Conservation (phyloP, 1,140 invertebrate genomes). For the Brachionus plicatilis region DNA sequence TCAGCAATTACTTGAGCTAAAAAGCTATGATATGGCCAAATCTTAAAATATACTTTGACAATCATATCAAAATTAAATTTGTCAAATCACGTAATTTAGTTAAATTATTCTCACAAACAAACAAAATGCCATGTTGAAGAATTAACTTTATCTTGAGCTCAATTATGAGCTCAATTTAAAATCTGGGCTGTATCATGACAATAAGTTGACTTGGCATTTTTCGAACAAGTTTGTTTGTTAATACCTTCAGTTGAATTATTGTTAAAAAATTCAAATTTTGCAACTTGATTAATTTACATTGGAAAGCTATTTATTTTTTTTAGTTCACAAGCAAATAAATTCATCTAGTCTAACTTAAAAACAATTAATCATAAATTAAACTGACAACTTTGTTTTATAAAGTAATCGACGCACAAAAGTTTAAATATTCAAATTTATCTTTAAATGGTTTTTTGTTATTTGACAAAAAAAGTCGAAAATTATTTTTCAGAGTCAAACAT, state of each 20-base stretch:
- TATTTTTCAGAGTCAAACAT: no score
- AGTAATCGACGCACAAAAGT: background rate
- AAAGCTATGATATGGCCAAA: background rate
- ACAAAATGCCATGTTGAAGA: background rate
- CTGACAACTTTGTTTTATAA: background rate
- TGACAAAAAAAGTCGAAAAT: no score
- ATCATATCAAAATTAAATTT: slow-evolving; percentile 13
- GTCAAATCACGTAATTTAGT: slow-evolving; percentile 22
- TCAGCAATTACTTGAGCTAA: background rate
- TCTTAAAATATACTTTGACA: background rate
- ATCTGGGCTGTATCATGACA: background rate
- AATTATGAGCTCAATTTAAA: background rate
- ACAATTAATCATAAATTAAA: background rate
- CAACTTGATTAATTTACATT: background rate
- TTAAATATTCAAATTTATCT: background rate
- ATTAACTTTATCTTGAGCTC: background rate
- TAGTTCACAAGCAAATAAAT: background rate
- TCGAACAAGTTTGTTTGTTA: background rate
- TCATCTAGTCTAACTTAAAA: background rate
- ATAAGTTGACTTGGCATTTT: background rate
- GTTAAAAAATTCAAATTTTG: background rate
- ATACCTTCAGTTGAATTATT: background rate
- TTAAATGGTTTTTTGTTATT: background rate
- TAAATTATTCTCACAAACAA: background rate
- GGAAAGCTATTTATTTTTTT: background rate